phyloP scores from a whole-genome alignment of 2,797 vertebrate species.

The Sebastes taczanowskii region DNA sequence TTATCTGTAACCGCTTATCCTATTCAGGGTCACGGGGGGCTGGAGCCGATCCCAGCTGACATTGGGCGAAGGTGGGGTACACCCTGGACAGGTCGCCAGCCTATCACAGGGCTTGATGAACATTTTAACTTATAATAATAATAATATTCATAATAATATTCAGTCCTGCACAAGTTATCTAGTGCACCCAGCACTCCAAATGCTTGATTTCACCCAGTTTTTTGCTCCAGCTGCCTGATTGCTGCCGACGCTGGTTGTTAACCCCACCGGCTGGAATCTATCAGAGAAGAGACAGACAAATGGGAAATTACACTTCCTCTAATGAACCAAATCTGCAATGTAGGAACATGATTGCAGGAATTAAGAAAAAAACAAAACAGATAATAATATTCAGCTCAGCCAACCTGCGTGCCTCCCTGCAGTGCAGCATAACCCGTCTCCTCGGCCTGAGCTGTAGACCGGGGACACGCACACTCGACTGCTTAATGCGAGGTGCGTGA shows the following conservation, averaged over 20 bases:
- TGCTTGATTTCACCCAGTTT: neutral
- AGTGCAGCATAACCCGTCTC: constrained; percentile 76
- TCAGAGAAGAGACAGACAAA: constrained; percentile 28
- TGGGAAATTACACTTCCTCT: constrained; percentile 7
- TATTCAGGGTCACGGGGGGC: no score
- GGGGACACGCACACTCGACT: constrained; percentile 79
- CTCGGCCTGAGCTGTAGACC: constrained; percentile 67
- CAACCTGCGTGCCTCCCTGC: constrained; percentile 41
- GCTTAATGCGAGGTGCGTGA: constrained; percentile 50
- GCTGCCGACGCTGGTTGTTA: constrained; percentile 23
- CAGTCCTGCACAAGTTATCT: neutral
- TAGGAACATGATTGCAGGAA: constrained; percentile 1
- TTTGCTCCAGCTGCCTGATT: constrained; percentile 17
- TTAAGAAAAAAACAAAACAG: neutral
- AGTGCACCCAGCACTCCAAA: neutral
- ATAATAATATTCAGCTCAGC: neutral
- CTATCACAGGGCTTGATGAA: neutral
- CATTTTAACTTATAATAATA: neutral
- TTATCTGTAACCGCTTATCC: no score
- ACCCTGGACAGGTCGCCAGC: no score
- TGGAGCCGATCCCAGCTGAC: no score
- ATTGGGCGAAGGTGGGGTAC: no score
- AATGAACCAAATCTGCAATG: neutral
- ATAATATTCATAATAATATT: constrained; percentile 4
- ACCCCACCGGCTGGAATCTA: constrained; percentile 22